A percentile compares a stretch with the other conserved stretches of the same genome.
Evolutionary conservation across 92 coral and sea anemone species (phyloP).

Genomic region (Micromussa lordhowensis): DNA sequence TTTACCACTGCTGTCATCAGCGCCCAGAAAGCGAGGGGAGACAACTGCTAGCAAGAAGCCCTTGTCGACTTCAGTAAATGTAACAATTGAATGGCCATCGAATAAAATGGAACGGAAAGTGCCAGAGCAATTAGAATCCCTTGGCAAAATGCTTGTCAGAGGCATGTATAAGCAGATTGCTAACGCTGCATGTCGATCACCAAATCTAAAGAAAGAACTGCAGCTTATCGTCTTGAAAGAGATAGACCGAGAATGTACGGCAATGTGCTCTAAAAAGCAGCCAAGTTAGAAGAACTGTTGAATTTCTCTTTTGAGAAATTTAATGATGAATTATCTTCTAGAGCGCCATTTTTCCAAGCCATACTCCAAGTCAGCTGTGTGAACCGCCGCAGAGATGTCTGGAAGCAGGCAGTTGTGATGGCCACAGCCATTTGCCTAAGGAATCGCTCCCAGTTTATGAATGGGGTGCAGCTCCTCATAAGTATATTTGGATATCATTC

Average conservation of each 20-base stretch:
- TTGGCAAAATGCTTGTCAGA: slow-evolving; percentile 50
- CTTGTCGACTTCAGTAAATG: background rate
- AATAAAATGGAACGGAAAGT: slow-evolving; percentile 31
- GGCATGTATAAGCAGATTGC: slow-evolving; percentile 59
- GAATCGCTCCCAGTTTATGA: slow-evolving; percentile 64
- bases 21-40: slow-evolving; percentile 1
- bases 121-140: slow-evolving; percentile 45
- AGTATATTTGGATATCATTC: slow-evolving; percentile 66
- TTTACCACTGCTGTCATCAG: background rate
- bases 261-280: slow-evolving; percentile 33
- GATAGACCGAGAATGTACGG: slow-evolving; percentile 27
- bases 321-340: slow-evolving; percentile 15
- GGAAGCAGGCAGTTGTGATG: slow-evolving; percentile 66
- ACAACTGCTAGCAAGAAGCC: slow-evolving; percentile 1
- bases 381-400: slow-evolving; percentile 25
- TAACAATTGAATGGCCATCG: slow-evolving; percentile 41
- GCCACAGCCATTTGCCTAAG: slow-evolving; percentile 61
- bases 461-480: slow-evolving; percentile 64
- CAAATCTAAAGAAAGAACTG: slow-evolving; percentile 30
- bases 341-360: slow-evolving; percentile 24
- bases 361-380: slow-evolving; percentile 17
- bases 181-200: slow-evolving; percentile 45
- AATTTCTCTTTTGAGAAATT: slow-evolving; percentile 28
- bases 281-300: slow-evolving; percentile 21
- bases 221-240: slow-evolving; percentile 34